Conservation (phyloP, 2,113 vertebrate species). For the Tonatia bakeri region DNA sequence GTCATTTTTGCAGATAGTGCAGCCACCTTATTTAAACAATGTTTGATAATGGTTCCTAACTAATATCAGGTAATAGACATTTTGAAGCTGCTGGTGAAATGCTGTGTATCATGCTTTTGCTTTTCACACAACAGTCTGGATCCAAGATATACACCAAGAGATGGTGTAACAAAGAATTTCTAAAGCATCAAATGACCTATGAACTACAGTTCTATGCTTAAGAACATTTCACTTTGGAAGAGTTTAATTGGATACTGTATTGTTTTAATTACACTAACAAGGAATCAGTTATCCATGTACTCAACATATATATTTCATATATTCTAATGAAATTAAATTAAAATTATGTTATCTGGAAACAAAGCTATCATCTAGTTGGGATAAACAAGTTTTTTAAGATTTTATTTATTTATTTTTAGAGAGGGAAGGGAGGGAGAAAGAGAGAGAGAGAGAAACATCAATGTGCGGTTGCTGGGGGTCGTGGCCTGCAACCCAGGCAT, state of each 20-base stretch:
- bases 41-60: constrained; percentile 17
- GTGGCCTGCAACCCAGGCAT: too few relatives aligned
- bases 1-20: constrained; percentile 44
- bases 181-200: constrained; percentile 57
- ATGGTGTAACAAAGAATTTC: constrained; percentile 19
- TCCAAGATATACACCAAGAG: not conserved
- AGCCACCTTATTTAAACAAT: constrained; percentile 43
- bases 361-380: constrained; percentile 62
- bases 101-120: not conserved
- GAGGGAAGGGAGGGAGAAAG: too few relatives aligned
- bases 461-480: too few relatives aligned
- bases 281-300: constrained; percentile 54
- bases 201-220: not conserved
- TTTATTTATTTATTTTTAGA: too few relatives aligned
- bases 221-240: constrained; percentile 55
- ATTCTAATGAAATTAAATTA: constrained; percentile 62
- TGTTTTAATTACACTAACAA: constrained; percentile 67
- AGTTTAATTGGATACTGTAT: constrained; percentile 39
- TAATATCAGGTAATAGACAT: not conserved
- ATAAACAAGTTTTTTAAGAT: constrained; percentile 66
- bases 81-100: not conserved
- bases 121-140: not conserved
- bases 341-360: constrained; percentile 53
- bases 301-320: constrained; percentile 67
- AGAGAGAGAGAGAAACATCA: too few relatives aligned